These are phyloP conservation scores for Drosophila triauraria DNA, from an alignment of 1,140 invertebrate genomes.

Conservation along the genomic window DNA sequence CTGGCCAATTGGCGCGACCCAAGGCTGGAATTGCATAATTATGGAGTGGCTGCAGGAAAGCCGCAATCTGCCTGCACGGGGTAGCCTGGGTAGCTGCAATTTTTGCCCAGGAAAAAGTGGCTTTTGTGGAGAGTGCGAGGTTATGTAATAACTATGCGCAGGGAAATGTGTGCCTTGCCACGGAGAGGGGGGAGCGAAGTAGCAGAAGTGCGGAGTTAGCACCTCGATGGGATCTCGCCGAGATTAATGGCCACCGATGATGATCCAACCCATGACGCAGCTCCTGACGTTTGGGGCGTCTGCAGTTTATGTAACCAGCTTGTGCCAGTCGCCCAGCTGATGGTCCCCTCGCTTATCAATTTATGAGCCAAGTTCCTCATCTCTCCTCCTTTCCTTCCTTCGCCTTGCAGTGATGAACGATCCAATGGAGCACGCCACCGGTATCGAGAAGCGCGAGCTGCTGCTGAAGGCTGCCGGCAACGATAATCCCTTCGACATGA, in stretches of 20 bases:
- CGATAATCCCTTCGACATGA: slow-evolving; percentile 96
- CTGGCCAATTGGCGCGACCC: slow-evolving; percentile 2
- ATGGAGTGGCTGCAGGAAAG: not conserved
- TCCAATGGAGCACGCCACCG: slow-evolving; percentile 96
- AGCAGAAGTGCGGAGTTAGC: slow-evolving; percentile 36
- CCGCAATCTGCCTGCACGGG: too few species aligned
- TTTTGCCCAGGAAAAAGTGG: slow-evolving; percentile 13
- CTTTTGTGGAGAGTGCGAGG: slow-evolving; percentile 44
- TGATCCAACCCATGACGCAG: slow-evolving; percentile 14
- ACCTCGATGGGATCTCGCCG: slow-evolving; percentile 14
- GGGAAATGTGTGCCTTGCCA: slow-evolving; percentile 48
- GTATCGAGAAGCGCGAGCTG: slow-evolving; percentile 95
- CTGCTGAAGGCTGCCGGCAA: slow-evolving; percentile 94
- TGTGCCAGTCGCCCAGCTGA: slow-evolving; percentile 27
- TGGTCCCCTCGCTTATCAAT: slow-evolving; percentile 39
- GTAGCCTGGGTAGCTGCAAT: not conserved
- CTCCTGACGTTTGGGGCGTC: slow-evolving; percentile 1
- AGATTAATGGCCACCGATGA: not conserved
- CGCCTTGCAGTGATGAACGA: slow-evolving; percentile 90
- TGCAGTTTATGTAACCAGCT: slow-evolving; percentile 64
- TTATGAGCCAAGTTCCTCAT: slow-evolving; percentile 21
- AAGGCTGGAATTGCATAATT: slow-evolving; percentile 62
- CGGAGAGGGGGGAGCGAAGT: slow-evolving; percentile 1
- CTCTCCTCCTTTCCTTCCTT: slow-evolving; percentile 26
- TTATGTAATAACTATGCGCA: slow-evolving; percentile 71